These are phyloP conservation scores for Cremastinae sp. DNA, from an alignment of 2,888 invertebrate genomes.

Conservation along the genomic window DNA sequence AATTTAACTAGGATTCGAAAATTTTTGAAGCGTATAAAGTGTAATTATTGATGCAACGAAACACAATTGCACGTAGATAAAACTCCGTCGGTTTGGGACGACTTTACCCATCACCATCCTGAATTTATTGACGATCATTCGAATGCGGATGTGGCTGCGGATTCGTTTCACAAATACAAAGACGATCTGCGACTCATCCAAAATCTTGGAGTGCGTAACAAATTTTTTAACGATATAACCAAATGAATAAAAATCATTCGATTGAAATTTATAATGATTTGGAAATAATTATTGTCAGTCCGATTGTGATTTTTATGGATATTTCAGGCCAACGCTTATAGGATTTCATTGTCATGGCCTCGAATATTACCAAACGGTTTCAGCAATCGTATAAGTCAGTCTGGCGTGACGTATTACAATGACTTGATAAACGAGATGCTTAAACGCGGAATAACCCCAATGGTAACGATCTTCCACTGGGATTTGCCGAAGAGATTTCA, in stretches of 20 bases:
- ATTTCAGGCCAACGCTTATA: slow-evolving; percentile 62
- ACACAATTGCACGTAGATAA: slow-evolving; percentile 80
- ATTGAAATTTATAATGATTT: background rate
- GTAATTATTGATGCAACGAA: too few relatives aligned
- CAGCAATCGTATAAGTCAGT: slow-evolving; percentile 84
- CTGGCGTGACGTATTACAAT: slow-evolving; percentile 89
- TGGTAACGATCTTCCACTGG: slow-evolving; percentile 83
- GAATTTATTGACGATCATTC: slow-evolving; percentile 82
- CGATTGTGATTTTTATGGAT: slow-evolving; percentile 20
- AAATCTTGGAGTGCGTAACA: slow-evolving; percentile 59
- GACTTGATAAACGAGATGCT: slow-evolving; percentile 87
- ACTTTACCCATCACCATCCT: slow-evolving; percentile 82
- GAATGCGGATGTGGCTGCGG: slow-evolving; percentile 85
- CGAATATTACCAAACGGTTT: slow-evolving; percentile 68
- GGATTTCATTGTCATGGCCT: slow-evolving; percentile 68
- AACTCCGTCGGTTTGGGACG: slow-evolving; percentile 86
- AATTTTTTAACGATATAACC: too few relatives aligned
- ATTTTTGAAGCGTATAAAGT: too few relatives aligned
- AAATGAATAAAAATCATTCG: too few relatives aligned
- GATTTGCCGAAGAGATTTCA: slow-evolving; percentile 84
- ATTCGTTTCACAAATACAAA: slow-evolving; percentile 86
- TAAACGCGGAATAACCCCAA: slow-evolving; percentile 82
- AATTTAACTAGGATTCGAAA: too few relatives aligned
- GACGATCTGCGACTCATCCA: slow-evolving; percentile 75
- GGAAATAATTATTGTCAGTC: too few relatives aligned